Percentiles rank a stretch among this genome's conserved stretches.
Conservation (phyloP, 2,797 vertebrate species). For the Heteromormyrus szaboi region DNA sequence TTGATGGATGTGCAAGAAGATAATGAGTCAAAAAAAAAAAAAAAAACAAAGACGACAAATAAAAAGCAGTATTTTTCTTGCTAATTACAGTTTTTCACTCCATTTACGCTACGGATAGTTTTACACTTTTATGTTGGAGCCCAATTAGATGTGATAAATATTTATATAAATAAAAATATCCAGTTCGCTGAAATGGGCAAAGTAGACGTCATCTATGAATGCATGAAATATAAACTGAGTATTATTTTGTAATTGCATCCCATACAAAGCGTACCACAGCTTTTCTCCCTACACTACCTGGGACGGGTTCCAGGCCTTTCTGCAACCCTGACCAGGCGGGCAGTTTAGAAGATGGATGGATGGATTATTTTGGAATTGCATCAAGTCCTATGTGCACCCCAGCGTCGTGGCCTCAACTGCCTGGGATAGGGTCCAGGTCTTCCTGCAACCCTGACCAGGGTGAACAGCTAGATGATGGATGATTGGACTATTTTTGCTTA, state of each 20-base stretch:
- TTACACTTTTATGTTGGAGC: not conserved
- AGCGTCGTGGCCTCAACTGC: not conserved
- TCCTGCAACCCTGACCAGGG: not conserved
- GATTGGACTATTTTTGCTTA: not conserved
- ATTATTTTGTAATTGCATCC: not conserved
- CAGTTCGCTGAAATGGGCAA: not conserved
- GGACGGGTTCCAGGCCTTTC: not conserved
- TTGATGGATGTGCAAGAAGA: not conserved
- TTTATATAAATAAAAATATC: not conserved
- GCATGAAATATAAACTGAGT: not conserved
- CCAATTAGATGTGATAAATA: not conserved
- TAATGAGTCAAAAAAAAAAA: slow-evolving; percentile 7
- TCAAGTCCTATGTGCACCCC: not conserved
- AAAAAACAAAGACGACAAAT: not conserved
- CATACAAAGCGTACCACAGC: not conserved
- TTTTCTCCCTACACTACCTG: not conserved
- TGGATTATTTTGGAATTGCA: not conserved
- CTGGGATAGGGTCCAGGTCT: not conserved
- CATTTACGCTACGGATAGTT: not conserved
- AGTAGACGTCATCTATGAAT: not conserved
- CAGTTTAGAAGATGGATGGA: not conserved
- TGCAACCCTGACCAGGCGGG: not conserved
- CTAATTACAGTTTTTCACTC: not conserved
- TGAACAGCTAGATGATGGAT: not conserved
- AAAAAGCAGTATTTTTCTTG: not conserved